Base-by-base conservation (phyloP, 2,888 invertebrate species). In the Brachypalpus laphriformis region DNA sequence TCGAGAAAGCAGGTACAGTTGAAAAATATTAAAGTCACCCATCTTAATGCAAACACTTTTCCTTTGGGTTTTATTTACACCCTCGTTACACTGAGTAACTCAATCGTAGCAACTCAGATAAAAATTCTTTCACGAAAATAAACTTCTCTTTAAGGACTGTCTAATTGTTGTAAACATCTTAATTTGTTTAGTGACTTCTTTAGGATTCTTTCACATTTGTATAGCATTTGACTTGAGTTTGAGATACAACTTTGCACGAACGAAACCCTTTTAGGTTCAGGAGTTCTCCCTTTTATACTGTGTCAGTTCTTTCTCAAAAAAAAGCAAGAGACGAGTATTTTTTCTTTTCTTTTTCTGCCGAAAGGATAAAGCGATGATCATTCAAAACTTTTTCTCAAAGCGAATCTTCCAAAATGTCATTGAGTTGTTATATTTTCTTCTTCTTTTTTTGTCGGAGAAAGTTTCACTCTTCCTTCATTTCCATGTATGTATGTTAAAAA, bases 121-220 rank as follows among this genome's bases (percentile, higher is more conserved):
- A 68, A 71, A 72, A 68, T 68, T 59, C 66, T 7, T 49, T 49
- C 31, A 31, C 34, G 51, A 57, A 49, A 37, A 34, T 40, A 63
- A 63, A 68, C 31, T 70, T 63, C 20, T 42, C 49, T 45, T 45
- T 59, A 49, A 68, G 25, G 28, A 57, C 37, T 70, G 57, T 37
- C 63, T 82, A 76, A 82, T 82, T 82, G 70, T 42, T 59, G 82
- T 57, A 82, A 82, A 71, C 63, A 82, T 76, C 76, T 82, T 82
- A 82, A 82, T 82, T 82, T 76, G 63, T 65, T 76, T 82, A 82
- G 70, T 65, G 76, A 76, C 76, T 76, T 75, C 56, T 31, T 47
- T 40, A 18, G 63, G 34, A 49, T 65, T 56, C 45, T 42, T 76
- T 72, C 25, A 4, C 25, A 4, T 25, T 25, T 25, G 2, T 25